A percentile compares a stretch with the other conserved stretches of the same genome.
These are phyloP conservation scores for Epicampocera succincta DNA, from an alignment of 2,888 invertebrate species.

Conservation along the genomic window DNA sequence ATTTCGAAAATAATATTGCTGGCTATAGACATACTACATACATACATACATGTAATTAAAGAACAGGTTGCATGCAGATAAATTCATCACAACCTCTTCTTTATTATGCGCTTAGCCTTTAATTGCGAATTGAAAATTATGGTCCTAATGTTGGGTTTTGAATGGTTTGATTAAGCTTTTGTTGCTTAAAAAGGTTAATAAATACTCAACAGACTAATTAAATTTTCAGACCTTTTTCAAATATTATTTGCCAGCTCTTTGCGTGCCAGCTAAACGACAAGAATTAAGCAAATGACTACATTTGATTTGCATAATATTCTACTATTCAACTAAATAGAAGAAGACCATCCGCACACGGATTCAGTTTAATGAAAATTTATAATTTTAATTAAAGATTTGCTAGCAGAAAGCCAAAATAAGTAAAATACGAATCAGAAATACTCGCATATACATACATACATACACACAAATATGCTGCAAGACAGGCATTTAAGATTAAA, in stretches of 20 bases:
- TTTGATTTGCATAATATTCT: slow-evolving; percentile 59
- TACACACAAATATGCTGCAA: not conserved
- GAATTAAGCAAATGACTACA: slow-evolving; percentile 46
- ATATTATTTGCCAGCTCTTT: not conserved
- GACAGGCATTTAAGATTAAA: not conserved
- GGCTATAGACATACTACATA: no score
- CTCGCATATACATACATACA: no score
- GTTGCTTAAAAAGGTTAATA: no score
- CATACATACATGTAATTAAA: no score
- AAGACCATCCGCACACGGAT: not conserved
- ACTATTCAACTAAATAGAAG: slow-evolving; percentile 23
- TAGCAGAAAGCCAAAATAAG: slow-evolving; percentile 23
- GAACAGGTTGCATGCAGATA: no score
- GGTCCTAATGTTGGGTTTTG: no score
- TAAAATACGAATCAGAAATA: not conserved
- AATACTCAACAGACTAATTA: not conserved
- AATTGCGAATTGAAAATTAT: no score
- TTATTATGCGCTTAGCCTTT: no score
- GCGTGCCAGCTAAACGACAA: slow-evolving; percentile 5
- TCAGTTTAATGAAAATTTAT: slow-evolving; percentile 32
- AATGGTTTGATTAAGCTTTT: no score
- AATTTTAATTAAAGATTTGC: slow-evolving; percentile 75
- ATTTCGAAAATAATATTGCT: no score
- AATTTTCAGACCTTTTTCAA: not conserved
- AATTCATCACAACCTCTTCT: no score